Evolutionary conservation across 2,888 invertebrate species (phyloP).

Genomic region (Aphidius colemani): DNA sequence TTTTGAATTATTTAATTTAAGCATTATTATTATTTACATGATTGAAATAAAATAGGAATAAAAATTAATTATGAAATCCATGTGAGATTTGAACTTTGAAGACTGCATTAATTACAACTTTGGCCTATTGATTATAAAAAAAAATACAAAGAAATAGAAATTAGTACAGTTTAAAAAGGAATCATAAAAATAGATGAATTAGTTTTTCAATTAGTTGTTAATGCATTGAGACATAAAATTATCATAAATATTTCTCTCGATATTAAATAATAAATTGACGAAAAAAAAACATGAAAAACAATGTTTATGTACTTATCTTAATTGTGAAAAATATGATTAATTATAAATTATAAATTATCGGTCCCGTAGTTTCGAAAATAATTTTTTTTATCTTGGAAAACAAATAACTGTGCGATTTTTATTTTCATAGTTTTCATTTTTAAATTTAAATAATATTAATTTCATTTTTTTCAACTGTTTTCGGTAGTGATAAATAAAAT

Average conservation of each 20-base stretch:
- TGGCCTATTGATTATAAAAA: conserved; percentile 47
- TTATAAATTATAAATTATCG: conserved; percentile 22
- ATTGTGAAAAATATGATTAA: conserved; percentile 30
- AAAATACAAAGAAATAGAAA: conserved; percentile 13
- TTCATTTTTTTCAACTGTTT: too few relatives aligned
- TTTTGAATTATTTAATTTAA: too few relatives aligned
- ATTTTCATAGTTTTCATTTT: too few relatives aligned
- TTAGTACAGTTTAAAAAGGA: conserved; percentile 8
- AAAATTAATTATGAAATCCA: not conserved
- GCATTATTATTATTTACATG: not conserved
- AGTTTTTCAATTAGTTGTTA: conserved; percentile 25
- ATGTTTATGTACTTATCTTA: conserved; percentile 35
- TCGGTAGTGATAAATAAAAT: not conserved
- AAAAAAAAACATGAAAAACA: conserved; percentile 24
- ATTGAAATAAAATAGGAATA: conserved; percentile 19
- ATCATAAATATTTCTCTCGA: conserved; percentile 21
- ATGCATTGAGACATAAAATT: not conserved
- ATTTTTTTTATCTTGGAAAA: too few relatives aligned
- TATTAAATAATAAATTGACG: conserved; percentile 16
- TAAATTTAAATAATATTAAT: too few relatives aligned
- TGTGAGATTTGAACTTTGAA: conserved; percentile 44
- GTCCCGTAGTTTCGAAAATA: too few relatives aligned
- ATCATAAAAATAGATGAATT: conserved; percentile 19
- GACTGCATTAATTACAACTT: conserved; percentile 56
- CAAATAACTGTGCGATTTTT: too few relatives aligned